phyloP scores from a whole-genome alignment of 2,113 vertebrate species.

The Noctilio leporinus region DNA sequence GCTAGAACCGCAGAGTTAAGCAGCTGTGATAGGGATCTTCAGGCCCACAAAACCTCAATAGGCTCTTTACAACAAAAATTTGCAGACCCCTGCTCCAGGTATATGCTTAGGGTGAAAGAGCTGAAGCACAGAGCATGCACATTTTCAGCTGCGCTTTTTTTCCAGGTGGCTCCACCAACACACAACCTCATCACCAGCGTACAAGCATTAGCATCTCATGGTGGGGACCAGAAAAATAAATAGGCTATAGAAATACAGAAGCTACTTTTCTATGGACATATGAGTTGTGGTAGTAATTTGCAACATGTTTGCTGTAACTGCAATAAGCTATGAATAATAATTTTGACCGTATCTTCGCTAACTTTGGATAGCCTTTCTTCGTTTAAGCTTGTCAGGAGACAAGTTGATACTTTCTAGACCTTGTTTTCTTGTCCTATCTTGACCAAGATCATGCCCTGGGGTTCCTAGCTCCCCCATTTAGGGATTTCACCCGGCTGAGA shows the following conservation, averaged over 20 bases:
- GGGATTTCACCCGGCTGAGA: neutral
- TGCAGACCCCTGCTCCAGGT: neutral
- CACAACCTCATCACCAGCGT: neutral
- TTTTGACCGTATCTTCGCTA: neutral
- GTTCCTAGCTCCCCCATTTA: neutral
- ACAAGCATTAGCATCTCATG: neutral
- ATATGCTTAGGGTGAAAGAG: neutral
- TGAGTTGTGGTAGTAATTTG: neutral
- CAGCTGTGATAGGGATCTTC: neutral
- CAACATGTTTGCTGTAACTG: neutral
- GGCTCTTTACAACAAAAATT: neutral
- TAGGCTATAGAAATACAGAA: neutral
- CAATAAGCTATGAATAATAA: neutral
- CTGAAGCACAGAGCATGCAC: neutral
- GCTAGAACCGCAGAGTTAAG: neutral
- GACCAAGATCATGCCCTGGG: neutral
- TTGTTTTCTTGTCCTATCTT: neutral
- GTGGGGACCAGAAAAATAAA: neutral
- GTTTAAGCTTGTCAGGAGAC: neutral
- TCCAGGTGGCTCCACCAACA: neutral
- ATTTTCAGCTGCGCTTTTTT: neutral
- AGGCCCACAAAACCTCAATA: neutral
- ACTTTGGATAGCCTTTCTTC: neutral
- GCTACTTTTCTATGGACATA: neutral
- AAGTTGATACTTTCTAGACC: neutral